Evolutionary conservation across 2,888 invertebrate species (phyloP), one percentile per base, ranked within the genome.

Genomic region (Scotopteryx bipunctaria): DNA sequence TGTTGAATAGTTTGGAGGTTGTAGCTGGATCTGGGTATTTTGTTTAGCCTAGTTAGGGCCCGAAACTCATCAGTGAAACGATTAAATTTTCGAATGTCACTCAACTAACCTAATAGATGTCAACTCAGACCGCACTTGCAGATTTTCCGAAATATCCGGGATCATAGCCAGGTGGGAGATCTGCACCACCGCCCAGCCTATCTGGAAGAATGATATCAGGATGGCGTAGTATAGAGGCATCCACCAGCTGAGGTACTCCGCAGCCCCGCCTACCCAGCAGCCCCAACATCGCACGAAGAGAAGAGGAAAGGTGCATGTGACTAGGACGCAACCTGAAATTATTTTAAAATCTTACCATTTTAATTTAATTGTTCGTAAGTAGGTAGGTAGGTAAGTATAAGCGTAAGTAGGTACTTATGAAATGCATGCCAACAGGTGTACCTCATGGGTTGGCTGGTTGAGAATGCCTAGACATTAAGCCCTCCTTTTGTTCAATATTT

Each of bases 131-230:
- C 97, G 93, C 56, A 94, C 92, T 61, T 93, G 88, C 36, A 94
- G 91, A 60, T 93, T 92, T 35, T 93, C 92, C 0, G 96, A 93
- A 48, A 97, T 91, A 42, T 94, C 93, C 0, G 98, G 97, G 67
- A 98, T 97, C 81, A 98, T 94, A 0, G 98, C 94, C 46, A 98
- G 91, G 84, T 98, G 98, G 0, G 97, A 95, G 67, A 98, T 97
- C 90, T 98, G 98, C 1, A 96, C 96, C 4, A 96, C 91, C 0
- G 98, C 98, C 98, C 98, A 98, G 6, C 98, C 98, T 62, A 96
- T 94, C 88, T 98, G 98, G 83, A 97, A 97, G 62, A 97, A 85
- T 5, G 92, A 81, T 60, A 96, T 95, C 50, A 92, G 86, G 21
- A 85, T 66, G 0, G 91, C 86, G 64, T 93, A 93, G 76, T 92